Evolutionary conservation across 2,113 vertebrate species (phyloP).

Genomic region (Perccottus glenii): DNA sequence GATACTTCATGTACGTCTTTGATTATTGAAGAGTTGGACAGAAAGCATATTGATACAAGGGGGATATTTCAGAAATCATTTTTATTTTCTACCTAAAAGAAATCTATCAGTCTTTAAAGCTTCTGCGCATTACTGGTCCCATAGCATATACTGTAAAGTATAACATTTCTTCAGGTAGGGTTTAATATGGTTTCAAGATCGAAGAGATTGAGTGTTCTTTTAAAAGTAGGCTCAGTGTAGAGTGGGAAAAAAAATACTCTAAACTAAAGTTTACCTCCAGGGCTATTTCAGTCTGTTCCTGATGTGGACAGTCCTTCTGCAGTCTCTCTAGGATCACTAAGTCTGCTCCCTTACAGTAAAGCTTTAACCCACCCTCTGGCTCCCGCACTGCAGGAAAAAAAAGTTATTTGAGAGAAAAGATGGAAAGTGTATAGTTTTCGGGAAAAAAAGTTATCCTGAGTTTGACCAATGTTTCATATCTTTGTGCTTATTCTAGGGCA

Average conservation of each 20-base stretch:
- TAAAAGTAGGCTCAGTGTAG: constrained; percentile 6
- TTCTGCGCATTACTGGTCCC: not conserved
- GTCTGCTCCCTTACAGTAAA: constrained; percentile 96
- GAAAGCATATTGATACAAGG: not conserved
- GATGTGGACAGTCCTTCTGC: constrained; percentile 50
- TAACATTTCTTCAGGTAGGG: constrained; percentile 1
- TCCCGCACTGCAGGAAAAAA: constrained; percentile 81
- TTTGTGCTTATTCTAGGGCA: not conserved
- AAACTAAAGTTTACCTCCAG: constrained; percentile 81
- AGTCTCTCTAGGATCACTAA: constrained; percentile 86
- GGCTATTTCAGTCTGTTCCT: constrained; percentile 75
- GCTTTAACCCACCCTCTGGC: constrained; percentile 85
- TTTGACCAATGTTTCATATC: not conserved
- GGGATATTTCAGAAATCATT: not conserved
- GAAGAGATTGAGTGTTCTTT: constrained; percentile 12
- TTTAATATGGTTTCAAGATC: not conserved
- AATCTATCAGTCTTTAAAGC: constrained; percentile 1
- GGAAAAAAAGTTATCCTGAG: not conserved
- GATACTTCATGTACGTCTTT: not conserved
- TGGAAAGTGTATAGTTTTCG: not conserved
- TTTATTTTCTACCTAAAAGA: not conserved
- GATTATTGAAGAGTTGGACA: not conserved
- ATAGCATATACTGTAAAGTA: not conserved
- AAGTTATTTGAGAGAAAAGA: constrained; percentile 8
- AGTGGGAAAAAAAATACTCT: constrained; percentile 6